These are phyloP conservation scores for Stomorhina lunata DNA, from an alignment of 2,888 invertebrate species.

Conservation along the genomic window DNA sequence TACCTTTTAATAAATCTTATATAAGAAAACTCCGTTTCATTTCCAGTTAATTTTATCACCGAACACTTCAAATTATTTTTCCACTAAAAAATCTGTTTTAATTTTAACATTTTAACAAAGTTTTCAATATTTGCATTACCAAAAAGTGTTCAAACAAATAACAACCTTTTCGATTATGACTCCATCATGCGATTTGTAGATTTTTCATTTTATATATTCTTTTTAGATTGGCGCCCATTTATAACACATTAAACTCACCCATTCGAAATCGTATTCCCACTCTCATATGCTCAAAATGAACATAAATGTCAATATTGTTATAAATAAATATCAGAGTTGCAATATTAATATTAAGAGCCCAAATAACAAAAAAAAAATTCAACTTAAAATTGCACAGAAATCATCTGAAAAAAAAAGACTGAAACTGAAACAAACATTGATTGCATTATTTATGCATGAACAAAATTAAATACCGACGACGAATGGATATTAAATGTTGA, in stretches of 20 bases:
- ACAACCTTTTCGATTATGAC: too few species aligned
- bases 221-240: slow-evolving; percentile 45
- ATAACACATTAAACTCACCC: slow-evolving; percentile 1
- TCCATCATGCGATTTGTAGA: background rate
- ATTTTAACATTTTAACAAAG: too few species aligned
- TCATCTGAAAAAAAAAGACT: slow-evolving; percentile 7
- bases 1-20: too few species aligned
- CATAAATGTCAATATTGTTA: slow-evolving; percentile 14
- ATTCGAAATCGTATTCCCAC: background rate
- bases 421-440: slow-evolving; percentile 41
- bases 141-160: too few species aligned
- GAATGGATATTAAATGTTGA: background rate
- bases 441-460: slow-evolving; percentile 58
- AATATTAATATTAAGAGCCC: slow-evolving; percentile 18
- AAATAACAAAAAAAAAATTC: background rate
- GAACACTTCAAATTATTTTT: too few species aligned
- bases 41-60: too few species aligned
- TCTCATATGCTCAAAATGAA: background rate
- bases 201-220: too few species aligned
- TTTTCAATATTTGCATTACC: too few species aligned
- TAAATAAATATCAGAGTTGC: slow-evolving; percentile 32
- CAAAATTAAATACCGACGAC: slow-evolving; percentile 37
- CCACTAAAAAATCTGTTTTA: too few species aligned
- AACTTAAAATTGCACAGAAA: too few species aligned
- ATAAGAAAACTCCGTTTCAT: too few species aligned